phyloP scores from a whole-genome alignment of 2,888 invertebrate genomes.

The Papilio demoleus region DNA sequence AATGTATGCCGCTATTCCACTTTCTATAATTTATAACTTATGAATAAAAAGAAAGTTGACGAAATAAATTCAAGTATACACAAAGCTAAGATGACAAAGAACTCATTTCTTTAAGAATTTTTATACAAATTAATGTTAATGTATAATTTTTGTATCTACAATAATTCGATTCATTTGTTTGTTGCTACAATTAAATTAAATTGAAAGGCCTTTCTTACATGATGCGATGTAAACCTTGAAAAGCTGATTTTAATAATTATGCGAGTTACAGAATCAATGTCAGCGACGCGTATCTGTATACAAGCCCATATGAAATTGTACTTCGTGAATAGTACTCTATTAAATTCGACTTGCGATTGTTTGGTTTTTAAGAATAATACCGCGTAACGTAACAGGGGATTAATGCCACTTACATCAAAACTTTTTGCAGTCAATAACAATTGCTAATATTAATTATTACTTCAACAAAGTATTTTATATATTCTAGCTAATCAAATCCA shows the following conservation, averaged over 20 bases:
- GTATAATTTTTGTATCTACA: background rate
- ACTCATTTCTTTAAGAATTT: background rate
- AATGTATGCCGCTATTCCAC: constrained; percentile 14
- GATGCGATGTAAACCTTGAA: no score
- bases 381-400: no score
- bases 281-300: no score
- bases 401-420: no score
- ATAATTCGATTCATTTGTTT: background rate
- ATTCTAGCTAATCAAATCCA: constrained; percentile 33
- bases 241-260: no score
- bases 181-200: background rate
- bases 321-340: no score
- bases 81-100: background rate
- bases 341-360: no score
- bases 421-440: background rate
- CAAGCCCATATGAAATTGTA: no score
- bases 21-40: constrained; percentile 34
- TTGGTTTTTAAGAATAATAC: no score
- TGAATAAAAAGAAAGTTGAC: constrained; percentile 28
- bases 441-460: constrained; percentile 21
- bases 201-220: no score
- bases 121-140: background rate
- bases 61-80: constrained; percentile 16
- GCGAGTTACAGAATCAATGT: no score
- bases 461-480: constrained; percentile 14